Conservation (phyloP, 1,140 invertebrate species). For the Bombus ignitus region DNA sequence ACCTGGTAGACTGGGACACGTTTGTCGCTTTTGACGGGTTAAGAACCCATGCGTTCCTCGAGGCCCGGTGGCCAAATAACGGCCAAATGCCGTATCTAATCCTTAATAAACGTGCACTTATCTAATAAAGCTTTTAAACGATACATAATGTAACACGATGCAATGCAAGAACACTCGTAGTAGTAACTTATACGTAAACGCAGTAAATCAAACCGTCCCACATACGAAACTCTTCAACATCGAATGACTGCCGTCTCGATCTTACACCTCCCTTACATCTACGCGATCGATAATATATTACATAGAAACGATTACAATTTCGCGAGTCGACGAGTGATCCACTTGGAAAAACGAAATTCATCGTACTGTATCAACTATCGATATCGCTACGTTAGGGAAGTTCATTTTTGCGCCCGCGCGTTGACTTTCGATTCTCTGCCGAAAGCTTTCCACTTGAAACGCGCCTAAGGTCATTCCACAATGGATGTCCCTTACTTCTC, state of each 20-base stretch:
- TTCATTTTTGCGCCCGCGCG: neutral
- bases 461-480: neutral
- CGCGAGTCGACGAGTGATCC: neutral
- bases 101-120: slow-evolving; percentile 63
- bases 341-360: neutral
- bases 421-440: neutral
- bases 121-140: slow-evolving; percentile 67
- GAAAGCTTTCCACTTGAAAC: neutral
- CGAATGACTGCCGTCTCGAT: too few species aligned
- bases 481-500: slow-evolving; percentile 68
- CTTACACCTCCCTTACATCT: neutral
- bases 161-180: slow-evolving; percentile 57
- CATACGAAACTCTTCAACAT: neutral
- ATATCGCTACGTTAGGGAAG: slow-evolving; percentile 22
- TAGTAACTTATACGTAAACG: slow-evolving; percentile 49
- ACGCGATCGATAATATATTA: slow-evolving; percentile 16
- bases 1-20: neutral
- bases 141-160: slow-evolving; percentile 56
- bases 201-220: slow-evolving; percentile 35
- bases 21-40: neutral
- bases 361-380: neutral
- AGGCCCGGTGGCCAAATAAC: slow-evolving; percentile 23
- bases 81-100: slow-evolving; percentile 44
- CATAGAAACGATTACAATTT: neutral
- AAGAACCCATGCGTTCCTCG: neutral